A percentile compares a stretch with the other conserved stretches of the same genome.
These are phyloP conservation scores for Falco columbarius DNA, from an alignment of 2,797 vertebrate species.

Conservation along the genomic window DNA sequence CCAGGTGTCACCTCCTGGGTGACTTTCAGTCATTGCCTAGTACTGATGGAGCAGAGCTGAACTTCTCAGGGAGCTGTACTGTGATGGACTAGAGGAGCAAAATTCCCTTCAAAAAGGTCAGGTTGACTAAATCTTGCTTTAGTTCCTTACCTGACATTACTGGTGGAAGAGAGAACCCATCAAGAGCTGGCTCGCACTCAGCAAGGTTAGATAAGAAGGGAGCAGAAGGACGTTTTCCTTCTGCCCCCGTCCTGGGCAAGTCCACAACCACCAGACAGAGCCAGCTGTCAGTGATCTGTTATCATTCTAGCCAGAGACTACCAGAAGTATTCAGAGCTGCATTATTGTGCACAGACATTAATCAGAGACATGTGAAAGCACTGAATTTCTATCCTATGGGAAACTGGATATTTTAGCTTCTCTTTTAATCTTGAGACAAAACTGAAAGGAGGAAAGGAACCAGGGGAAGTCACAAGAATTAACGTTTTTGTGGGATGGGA, in stretches of 20 bases:
- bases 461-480: conserved; percentile 42
- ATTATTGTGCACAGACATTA: neutral
- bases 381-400: neutral
- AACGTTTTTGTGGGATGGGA: conserved; percentile 3
- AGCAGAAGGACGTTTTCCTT: neutral
- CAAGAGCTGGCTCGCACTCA: neutral
- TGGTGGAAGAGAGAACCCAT: neutral
- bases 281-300: neutral
- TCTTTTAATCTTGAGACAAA: conserved; percentile 29
- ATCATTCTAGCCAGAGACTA: neutral
- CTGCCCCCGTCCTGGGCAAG: neutral
- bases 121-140: neutral
- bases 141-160: neutral
- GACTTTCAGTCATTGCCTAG: neutral
- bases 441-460: conserved; percentile 1
- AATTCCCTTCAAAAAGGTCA: neutral
- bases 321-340: neutral
- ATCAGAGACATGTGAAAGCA: conserved; percentile 21
- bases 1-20: neutral
- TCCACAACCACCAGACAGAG: neutral
- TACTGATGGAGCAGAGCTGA: neutral
- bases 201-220: neutral
- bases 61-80: neutral
- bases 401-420: neutral
- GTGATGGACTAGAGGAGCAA: neutral